A percentile compares a stretch with the other conserved stretches of the same genome.
phyloP scores from a whole-genome alignment of 2,888 invertebrate species.

The Yponomeuta plumbellus region DNA sequence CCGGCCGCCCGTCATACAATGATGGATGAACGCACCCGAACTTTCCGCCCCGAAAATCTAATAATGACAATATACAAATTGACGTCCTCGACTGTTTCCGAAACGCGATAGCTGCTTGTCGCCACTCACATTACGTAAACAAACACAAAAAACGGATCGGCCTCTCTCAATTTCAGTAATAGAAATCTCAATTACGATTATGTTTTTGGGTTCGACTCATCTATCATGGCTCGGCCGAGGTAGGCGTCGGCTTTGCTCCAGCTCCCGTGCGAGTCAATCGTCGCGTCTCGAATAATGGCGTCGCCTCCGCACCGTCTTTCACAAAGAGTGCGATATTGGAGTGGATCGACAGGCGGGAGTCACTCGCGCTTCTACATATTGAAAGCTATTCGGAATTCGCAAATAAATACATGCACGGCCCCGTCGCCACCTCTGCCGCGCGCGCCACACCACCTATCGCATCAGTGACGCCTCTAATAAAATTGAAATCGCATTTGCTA shows the following conservation, averaged over 20 bases:
- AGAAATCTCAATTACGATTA: conserved; percentile 60
- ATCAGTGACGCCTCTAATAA: conserved; percentile 52
- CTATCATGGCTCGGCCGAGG: conserved; percentile 18
- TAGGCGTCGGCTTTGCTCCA: conserved; percentile 31
- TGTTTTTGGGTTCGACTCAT: conserved; percentile 53
- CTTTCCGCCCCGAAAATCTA: conserved; percentile 64
- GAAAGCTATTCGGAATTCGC: conserved; percentile 72
- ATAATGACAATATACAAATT: conserved; percentile 77
- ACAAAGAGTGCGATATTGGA: conserved; percentile 65
- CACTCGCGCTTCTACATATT: conserved; percentile 69
- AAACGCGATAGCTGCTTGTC: conserved; percentile 64
- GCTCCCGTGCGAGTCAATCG: conserved; percentile 54
- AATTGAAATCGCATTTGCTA: conserved; percentile 69
- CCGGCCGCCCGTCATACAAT: conserved; percentile 69
- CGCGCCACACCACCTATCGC: conserved; percentile 47
- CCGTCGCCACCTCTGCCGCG: conserved; percentile 25
- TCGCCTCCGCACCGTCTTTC: conserved; percentile 60
- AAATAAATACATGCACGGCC: conserved; percentile 57
- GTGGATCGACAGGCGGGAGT: conserved; percentile 69
- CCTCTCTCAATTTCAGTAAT: conserved; percentile 32
- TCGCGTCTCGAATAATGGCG: conserved; percentile 58
- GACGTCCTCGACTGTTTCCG: conserved; percentile 68
- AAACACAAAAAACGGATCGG: conserved; percentile 62
- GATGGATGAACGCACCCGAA: conserved; percentile 73
- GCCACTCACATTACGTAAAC: conserved; percentile 73